Base-by-base conservation (phyloP, 1,140 invertebrate genomes). In the Leucophenga varia region DNA sequence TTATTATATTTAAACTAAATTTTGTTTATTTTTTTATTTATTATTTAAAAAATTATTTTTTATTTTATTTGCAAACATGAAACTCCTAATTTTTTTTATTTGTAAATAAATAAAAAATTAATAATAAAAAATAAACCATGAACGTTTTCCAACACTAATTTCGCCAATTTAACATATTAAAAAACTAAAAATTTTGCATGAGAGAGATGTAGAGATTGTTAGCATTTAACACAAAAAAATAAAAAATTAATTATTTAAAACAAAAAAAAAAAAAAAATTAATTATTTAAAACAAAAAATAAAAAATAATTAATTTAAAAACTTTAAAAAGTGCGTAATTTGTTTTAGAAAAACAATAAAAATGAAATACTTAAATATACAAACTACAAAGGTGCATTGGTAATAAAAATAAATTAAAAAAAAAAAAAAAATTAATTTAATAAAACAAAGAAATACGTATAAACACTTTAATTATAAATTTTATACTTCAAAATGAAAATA, bases 141-240 rank as follows among this genome's bases (percentile, higher is more conserved):
- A 28, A 25, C 30, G 14, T 37, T 42, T 30, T 32, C 21, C 37
- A 34, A 44, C 14, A 35, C 10, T 5, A 16, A 17, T 35, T 13
- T 5, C 14, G 18, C 7, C 18, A 16, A 3, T 13, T 35, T 35
- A n/a, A 4, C 12, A 32, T 32, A n/a, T 37, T 37, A 19, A 38
- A 19, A 38, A 38, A 17, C 18, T 8, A 32, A 43, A 19, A 43
- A 47, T 47, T 37, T 45, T 37, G 34, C 36, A 64, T 53, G 64
- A 69, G 64, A 69, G 64, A 69, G 64, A 64, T 44, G 64, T 69
- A 69, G 64, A 69, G 64, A 69, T 69, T 69, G 64, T 69, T 69
- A 69, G 64, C 52, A 55, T 61, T 64, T 61, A 69, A n/a, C n/a
- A n/a, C n/a, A 67, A 56, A 52, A 39, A 30, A 58, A 47, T 40